phyloP scores from a whole-genome alignment of 2,797 vertebrate genomes.

The Pseudocheirus occidentalis region DNA sequence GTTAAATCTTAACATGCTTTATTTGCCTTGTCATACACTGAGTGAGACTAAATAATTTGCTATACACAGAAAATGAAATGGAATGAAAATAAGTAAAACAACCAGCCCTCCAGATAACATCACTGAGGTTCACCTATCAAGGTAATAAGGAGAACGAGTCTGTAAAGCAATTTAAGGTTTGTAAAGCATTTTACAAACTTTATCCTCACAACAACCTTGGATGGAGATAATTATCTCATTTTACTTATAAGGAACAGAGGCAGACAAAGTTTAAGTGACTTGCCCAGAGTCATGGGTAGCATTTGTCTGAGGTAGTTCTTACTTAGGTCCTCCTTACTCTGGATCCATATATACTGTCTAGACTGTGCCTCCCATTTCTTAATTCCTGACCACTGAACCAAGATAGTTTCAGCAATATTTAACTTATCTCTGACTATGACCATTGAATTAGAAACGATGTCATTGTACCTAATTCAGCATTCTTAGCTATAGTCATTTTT shows the following conservation, averaged over 20 bases:
- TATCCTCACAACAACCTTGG: not conserved
- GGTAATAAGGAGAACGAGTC: not conserved
- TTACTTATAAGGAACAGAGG: not conserved
- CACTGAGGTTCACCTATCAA: not conserved
- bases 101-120: not conserved
- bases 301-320: not conserved
- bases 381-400: not conserved
- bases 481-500: not conserved
- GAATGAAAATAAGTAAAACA: not conserved
- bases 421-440: not conserved
- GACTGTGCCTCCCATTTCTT: not conserved
- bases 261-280: not conserved
- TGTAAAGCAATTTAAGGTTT: not conserved
- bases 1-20: not conserved
- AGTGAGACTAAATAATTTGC: not conserved
- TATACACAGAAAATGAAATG: not conserved
- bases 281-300: not conserved
- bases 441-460: not conserved
- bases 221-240: not conserved
- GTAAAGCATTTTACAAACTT: not conserved
- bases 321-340: not conserved
- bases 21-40: not conserved
- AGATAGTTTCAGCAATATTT: not conserved
- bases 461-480: not conserved
- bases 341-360: not conserved